Conservation (phyloP, 2,888 invertebrate genomes). For the Conistra vaccinii region DNA sequence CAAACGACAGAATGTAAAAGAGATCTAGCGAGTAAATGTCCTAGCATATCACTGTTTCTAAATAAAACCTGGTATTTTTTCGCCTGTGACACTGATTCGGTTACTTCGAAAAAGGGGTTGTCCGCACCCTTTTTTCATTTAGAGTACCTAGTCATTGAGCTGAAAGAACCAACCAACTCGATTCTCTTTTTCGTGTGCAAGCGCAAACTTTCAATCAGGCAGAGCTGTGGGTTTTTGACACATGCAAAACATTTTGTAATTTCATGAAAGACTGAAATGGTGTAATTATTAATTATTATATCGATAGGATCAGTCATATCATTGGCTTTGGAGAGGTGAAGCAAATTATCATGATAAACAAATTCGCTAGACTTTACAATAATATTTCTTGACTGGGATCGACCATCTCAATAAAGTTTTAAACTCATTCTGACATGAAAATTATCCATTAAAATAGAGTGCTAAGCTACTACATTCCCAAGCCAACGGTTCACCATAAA, state of each 20-base stretch:
- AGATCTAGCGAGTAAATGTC: background rate
- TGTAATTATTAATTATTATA: background rate
- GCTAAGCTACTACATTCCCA: background rate
- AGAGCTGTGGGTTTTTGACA: slow-evolving; percentile 34
- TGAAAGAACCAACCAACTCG: slow-evolving; percentile 52
- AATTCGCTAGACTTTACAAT: slow-evolving; percentile 7
- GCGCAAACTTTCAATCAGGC: slow-evolving; percentile 29
- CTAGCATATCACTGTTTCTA: slow-evolving; percentile 35
- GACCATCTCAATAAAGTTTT: slow-evolving; percentile 4
- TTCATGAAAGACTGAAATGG: background rate
- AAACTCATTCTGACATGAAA: slow-evolving; percentile 26
- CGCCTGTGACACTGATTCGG: slow-evolving; percentile 56
- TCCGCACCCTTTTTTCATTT: slow-evolving; percentile 45
- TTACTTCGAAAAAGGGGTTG: slow-evolving; percentile 49
- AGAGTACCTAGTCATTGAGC: slow-evolving; percentile 59
- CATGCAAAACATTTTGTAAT: background rate
- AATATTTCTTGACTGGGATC: background rate
- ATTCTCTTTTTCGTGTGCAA: slow-evolving; percentile 46
- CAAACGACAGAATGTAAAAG: slow-evolving; percentile 1
- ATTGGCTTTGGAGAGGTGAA: background rate
- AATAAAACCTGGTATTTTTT: slow-evolving; percentile 50
- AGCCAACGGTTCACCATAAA: slow-evolving; percentile 9
- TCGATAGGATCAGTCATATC: background rate
- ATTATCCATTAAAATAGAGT: slow-evolving; percentile 25
- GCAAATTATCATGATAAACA: background rate